A percentile compares a stretch with the other conserved stretches of the same genome.
phyloP scores from a whole-genome alignment of 2,888 invertebrate species.

The Epinotia ramella region DNA sequence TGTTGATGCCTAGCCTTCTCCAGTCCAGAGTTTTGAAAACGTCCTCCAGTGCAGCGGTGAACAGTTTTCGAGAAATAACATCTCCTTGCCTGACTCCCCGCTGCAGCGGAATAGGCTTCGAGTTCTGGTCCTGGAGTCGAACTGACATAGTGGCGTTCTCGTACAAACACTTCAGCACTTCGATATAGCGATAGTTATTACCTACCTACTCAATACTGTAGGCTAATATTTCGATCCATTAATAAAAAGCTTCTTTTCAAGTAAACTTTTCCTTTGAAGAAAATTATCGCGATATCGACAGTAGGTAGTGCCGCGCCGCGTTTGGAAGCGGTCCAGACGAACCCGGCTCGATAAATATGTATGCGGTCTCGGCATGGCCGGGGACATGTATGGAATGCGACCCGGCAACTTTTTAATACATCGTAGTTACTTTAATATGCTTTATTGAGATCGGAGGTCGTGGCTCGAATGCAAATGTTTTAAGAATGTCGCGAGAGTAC shows the following conservation, averaged over 20 bases:
- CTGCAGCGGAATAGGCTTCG: too few relatives aligned
- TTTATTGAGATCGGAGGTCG: conserved; percentile 10
- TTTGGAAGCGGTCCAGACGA: conserved; percentile 63
- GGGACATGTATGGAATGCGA: conserved; percentile 19
- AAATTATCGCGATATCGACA: conserved; percentile 11
- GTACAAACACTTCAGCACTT: too few relatives aligned
- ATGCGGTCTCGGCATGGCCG: conserved; percentile 50
- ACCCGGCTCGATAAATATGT: conserved; percentile 70
- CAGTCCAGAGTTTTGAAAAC: too few relatives aligned
- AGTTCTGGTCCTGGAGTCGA: too few relatives aligned
- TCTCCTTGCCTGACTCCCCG: too few relatives aligned
- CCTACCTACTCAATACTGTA: not conserved
- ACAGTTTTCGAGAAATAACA: too few relatives aligned
- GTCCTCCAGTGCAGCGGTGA: too few relatives aligned
- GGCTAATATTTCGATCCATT: not conserved
- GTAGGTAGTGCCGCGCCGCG: not conserved
- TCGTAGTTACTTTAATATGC: conserved; percentile 16
- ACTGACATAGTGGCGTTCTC: too few relatives aligned
- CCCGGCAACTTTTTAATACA: conserved; percentile 24
- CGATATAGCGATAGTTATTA: too few relatives aligned
- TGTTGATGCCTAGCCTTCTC: too few relatives aligned
- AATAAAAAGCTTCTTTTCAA: not conserved
- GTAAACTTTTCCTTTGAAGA: not conserved
- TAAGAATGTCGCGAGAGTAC: not conserved
- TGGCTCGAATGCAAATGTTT: conserved; percentile 1